Conservation (phyloP, 2,797 vertebrate genomes). For the Rhinophrynus dorsalis region DNA sequence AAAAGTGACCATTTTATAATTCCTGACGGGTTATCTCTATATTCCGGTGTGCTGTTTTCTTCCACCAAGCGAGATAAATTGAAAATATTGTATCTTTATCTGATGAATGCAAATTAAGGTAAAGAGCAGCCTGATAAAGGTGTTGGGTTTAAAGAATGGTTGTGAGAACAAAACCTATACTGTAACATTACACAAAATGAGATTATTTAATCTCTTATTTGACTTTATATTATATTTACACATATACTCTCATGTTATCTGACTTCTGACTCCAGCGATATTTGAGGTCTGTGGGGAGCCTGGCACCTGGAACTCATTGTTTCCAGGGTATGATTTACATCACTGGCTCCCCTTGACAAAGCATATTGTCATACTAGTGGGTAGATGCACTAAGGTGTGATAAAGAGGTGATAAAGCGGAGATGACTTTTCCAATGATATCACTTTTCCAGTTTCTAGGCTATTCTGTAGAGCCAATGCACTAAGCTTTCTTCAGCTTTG, state of each 20-base stretch:
- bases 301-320: no score
- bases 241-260: neutral
- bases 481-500: no score
- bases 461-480: no score
- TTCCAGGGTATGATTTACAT: no score
- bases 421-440: no score
- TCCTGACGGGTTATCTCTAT: conserved; percentile 42
- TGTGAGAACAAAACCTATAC: neutral
- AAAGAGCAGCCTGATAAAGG: neutral
- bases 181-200: neutral
- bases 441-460: no score
- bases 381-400: no score
- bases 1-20: conserved; percentile 48
- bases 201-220: neutral
- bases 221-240: neutral
- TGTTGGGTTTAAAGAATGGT: neutral
- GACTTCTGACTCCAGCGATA: neutral
- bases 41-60: conserved; percentile 8
- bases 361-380: no score
- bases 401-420: no score
- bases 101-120: conserved; percentile 1
- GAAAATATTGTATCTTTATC: neutral
- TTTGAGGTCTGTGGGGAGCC: neutral
- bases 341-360: no score
- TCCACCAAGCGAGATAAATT: neutral